Evolutionary conservation across 2,797 vertebrate species (phyloP).

Genomic region (Cryptoprocta ferox): DNA sequence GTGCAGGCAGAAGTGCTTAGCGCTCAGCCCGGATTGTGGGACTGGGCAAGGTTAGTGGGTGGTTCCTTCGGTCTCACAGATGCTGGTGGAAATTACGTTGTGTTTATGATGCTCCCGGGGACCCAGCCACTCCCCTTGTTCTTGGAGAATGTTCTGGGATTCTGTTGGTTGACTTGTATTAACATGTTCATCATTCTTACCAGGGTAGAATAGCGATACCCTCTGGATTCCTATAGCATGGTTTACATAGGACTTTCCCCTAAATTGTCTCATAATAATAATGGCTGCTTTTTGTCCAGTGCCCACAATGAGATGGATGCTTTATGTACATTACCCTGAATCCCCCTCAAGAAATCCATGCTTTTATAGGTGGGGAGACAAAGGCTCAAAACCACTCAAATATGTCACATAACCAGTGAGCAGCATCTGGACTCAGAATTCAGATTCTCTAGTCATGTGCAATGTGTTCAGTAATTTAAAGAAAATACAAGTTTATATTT

Average conservation of each 20-base stretch:
- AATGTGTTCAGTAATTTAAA: not conserved
- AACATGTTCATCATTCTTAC: not conserved
- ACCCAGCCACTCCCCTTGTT: not conserved
- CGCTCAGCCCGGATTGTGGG: not conserved
- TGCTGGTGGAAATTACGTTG: not conserved
- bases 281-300: not conserved
- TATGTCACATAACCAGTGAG: not conserved
- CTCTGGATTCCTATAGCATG: accelerated
- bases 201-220: not conserved
- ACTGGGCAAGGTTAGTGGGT: not conserved
- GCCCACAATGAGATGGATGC: not conserved
- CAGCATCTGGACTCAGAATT: not conserved
- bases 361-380: not conserved
- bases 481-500: not conserved
- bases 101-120: not conserved
- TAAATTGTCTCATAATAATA: not conserved
- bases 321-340: not conserved
- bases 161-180: not conserved
- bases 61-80: not conserved
- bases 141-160: not conserved
- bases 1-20: too few relatives aligned
- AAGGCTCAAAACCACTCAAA: not conserved
- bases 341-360: not conserved
- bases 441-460: not conserved
- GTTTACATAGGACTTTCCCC: not conserved